Evolutionary conservation across 2,113 vertebrate genomes (phyloP).

Genomic region (Sinocyclocheilus anshuiensis): DNA sequence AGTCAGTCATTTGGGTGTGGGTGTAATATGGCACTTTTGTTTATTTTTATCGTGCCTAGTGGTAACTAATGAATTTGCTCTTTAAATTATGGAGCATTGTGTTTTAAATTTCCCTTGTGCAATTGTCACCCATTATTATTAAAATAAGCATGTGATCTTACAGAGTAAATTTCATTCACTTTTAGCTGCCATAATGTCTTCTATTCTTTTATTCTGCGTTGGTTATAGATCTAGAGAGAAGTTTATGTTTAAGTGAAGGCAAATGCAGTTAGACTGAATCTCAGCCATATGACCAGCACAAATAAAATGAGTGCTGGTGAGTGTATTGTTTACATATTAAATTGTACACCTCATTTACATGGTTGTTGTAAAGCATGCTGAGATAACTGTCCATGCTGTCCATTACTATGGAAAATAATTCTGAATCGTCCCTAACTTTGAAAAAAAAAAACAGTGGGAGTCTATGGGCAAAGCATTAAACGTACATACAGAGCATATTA

Average conservation of each 20-base stretch:
- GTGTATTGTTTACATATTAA: background rate
- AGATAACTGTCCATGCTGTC: background rate
- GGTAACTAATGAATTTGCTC: conserved; percentile 60
- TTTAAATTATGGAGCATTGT: conserved; percentile 8
- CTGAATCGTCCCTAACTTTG: background rate
- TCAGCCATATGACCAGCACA: background rate
- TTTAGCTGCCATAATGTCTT: background rate
- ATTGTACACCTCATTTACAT: background rate
- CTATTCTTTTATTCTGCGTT: background rate
- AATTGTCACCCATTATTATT: background rate
- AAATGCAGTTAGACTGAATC: background rate
- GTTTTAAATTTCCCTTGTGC: background rate
- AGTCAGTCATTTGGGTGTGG: conserved; percentile 64
- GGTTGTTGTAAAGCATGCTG: background rate
- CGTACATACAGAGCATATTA: background rate
- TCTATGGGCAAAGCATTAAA: background rate
- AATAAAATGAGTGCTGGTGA: background rate
- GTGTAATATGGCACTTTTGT: conserved; percentile 61
- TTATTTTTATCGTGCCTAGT: conserved; percentile 56
- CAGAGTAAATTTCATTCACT: background rate
- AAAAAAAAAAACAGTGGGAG: background rate
- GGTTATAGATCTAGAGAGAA: no score
- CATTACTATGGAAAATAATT: background rate
- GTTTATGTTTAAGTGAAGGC: background rate
- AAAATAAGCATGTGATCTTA: background rate